These are phyloP conservation scores for Chrysolina haemoptera DNA, from an alignment of 2,888 invertebrate genomes.

Conservation along the genomic window DNA sequence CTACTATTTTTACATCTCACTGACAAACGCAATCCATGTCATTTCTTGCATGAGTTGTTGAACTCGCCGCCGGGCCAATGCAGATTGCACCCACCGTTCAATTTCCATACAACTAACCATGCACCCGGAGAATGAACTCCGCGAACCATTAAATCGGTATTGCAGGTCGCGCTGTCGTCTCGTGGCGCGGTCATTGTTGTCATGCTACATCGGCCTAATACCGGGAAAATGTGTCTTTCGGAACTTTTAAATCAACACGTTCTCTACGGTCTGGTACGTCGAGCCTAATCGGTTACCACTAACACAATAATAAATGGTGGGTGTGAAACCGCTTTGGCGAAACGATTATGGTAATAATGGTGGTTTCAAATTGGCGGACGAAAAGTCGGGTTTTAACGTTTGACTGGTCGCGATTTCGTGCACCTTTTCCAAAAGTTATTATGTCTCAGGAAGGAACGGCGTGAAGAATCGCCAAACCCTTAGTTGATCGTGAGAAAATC, in stretches of 20 bases:
- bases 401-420: slow-evolving; percentile 5
- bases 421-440: background rate
- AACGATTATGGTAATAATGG: slow-evolving; percentile 14
- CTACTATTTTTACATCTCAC: background rate
- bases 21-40: background rate
- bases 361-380: background rate
- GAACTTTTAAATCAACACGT: slow-evolving; percentile 39
- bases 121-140: slow-evolving; percentile 21
- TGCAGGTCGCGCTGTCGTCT: slow-evolving; percentile 15
- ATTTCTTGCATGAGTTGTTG: background rate
- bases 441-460: background rate
- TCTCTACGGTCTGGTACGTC: slow-evolving; percentile 40
- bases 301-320: slow-evolving; percentile 15
- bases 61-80: slow-evolving; percentile 1
- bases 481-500: background rate
- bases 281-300: slow-evolving; percentile 13
- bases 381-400: background rate
- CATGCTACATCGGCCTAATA: slow-evolving; percentile 56
- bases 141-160: slow-evolving; percentile 33
- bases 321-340: slow-evolving; percentile 15
- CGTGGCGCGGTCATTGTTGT: slow-evolving; percentile 40
- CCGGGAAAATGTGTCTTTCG: slow-evolving; percentile 50
- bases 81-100: slow-evolving; percentile 14
- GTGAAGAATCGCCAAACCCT: background rate
- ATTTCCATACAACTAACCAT: slow-evolving; percentile 16